These are phyloP conservation scores for Sarotherodon lohbergeri DNA, from an alignment of 2,113 vertebrate genomes.

Conservation along the genomic window DNA sequence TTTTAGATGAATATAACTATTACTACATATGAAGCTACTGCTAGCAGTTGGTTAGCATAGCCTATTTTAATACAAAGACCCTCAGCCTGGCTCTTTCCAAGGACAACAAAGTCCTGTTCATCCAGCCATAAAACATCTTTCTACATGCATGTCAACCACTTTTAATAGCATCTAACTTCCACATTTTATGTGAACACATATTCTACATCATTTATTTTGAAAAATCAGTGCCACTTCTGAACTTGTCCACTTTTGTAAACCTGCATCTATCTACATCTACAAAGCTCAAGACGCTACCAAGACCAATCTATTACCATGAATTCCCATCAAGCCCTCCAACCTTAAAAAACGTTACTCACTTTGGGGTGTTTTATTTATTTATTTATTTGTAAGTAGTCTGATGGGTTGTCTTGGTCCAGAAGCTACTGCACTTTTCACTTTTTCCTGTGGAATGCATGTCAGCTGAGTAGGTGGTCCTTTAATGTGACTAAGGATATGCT, in stretches of 20 bases:
- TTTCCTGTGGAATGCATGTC: not conserved
- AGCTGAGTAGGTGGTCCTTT: not conserved
- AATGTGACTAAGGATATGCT: not conserved
- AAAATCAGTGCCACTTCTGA: not conserved
- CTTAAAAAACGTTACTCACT: not conserved
- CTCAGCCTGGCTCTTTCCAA: not conserved
- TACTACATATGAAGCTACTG: not conserved
- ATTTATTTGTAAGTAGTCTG: not conserved
- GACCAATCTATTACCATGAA: not conserved
- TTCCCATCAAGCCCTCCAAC: not conserved
- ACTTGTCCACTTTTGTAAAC: not conserved
- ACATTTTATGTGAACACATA: not conserved
- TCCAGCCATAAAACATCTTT: not conserved
- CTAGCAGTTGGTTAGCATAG: not conserved
- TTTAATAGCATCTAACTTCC: not conserved
- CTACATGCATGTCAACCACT: not conserved
- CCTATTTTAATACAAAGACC: not conserved
- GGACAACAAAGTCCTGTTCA: not conserved
- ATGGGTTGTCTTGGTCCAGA: not conserved
- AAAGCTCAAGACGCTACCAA: not conserved
- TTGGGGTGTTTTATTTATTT: not conserved
- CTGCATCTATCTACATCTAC: not conserved
- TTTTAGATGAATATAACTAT: not conserved
- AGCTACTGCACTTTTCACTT: not conserved
- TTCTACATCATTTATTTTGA: not conserved